These are phyloP conservation scores for Lepidurus couesii DNA, from an alignment of 1,140 invertebrate genomes.

Conservation along the genomic window DNA sequence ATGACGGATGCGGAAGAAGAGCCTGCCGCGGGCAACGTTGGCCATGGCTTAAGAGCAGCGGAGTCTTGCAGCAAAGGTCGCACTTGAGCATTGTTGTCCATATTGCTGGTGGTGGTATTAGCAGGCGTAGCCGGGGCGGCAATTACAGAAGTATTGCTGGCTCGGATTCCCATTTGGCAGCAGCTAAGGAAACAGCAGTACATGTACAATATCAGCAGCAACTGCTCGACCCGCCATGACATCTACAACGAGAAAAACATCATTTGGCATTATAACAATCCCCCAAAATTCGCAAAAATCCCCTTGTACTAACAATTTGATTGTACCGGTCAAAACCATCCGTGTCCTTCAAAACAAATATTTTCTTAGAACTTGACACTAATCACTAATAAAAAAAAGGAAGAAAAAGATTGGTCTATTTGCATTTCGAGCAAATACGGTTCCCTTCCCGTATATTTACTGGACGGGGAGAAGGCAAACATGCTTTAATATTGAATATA, in stretches of 20 bases:
- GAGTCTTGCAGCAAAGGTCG: neutral
- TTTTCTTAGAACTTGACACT: too few species aligned
- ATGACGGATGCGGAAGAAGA: neutral
- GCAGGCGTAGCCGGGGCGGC: neutral
- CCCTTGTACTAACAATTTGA: too few species aligned
- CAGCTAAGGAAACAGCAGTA: neutral
- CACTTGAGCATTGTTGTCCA: neutral
- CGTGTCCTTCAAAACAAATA: too few species aligned
- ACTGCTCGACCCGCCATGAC: slow-evolving; percentile 1
- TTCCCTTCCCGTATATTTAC: too few species aligned
- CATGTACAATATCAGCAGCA: neutral
- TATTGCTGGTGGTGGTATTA: neutral
- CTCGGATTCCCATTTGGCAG: neutral
- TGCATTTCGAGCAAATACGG: too few species aligned
- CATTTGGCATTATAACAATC: neutral
- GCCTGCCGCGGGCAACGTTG: neutral
- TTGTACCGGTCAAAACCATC: too few species aligned
- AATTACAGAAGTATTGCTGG: neutral
- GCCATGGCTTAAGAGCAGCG: neutral
- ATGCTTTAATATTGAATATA: too few species aligned
- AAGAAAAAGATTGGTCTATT: too few species aligned
- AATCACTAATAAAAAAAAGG: too few species aligned
- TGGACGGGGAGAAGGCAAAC: too few species aligned
- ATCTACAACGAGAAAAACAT: neutral
- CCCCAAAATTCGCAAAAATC: too few species aligned